Evolutionary conservation across 1,140 invertebrate species (phyloP), one percentile per base, ranked within the genome.

Genomic region (Zaprionus camerounensis): DNA sequence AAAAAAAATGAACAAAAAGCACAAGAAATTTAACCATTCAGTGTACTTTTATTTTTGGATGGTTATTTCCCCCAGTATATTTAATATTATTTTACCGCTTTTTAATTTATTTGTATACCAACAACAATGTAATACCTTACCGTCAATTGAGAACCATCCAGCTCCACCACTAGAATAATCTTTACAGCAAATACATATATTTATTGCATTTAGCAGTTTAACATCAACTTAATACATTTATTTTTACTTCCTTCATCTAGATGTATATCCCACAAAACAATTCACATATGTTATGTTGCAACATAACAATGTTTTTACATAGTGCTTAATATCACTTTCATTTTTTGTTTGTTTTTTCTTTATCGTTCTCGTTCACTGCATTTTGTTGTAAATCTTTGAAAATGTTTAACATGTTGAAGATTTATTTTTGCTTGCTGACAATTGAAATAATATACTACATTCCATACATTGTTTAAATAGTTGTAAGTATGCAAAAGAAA

Each of bases 171-270:
- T 5, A 41, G 26, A 3, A 61, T 12, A 41, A 26, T 53, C 7
- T 73, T 49, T 24, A 24, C 20, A 51, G 20, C 66, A 63, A 62
- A 61, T 61, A 71, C 55, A 78, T 62, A 63, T 69, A 76, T 73
- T 81, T 87, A 82, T 87, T 80, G 71, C 70, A 61, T 75, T 80
- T 46, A 71, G 78, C 81, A 71, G 88, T 87, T 87, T 84, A 87
- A 87, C 84, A 87, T 87, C 84, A 87, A 87, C 81, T 88, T 88
- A 88, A 79, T 87, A 87, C 78, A 88, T 87, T 84, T 76, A 84
- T 83, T 71, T 80, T 79, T 62, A 53, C 69, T 63, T 67, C 5
- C 9, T 63, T 62, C 49, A 84, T 90, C 65, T 71, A 88, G 59
- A 78, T 90, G 75, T 88, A 84, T 88, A 90, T 90, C 78, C 71